A percentile compares a stretch with the other conserved stretches of the same genome.
Conservation (phyloP, 2,888 invertebrate species). For the Drosophila ezoana region DNA sequence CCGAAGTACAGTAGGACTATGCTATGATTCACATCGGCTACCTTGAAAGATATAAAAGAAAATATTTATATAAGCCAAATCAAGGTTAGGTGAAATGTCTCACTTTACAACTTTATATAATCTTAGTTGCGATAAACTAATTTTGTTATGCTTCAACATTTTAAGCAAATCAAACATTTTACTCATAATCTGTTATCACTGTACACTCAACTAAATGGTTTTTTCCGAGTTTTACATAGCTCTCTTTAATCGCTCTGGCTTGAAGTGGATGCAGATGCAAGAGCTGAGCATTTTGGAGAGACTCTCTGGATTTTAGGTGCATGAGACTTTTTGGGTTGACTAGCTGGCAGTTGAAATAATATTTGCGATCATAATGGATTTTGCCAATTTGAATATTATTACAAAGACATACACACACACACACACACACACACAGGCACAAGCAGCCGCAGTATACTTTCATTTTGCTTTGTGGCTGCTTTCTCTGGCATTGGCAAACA, state of each 20-base stretch:
- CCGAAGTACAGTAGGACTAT: slow-evolving; percentile 32
- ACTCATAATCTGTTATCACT: slow-evolving; percentile 25
- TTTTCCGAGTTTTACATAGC: slow-evolving; percentile 40
- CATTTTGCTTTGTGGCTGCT: slow-evolving; percentile 46
- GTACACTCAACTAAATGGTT: slow-evolving; percentile 18
- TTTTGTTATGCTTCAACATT: neutral
- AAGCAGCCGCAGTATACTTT: slow-evolving; percentile 29
- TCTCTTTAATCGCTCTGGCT: slow-evolving; percentile 39
- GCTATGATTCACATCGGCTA: neutral
- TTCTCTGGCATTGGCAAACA: slow-evolving; percentile 61
- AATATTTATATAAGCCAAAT: neutral
- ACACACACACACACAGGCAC: slow-evolving; percentile 20
- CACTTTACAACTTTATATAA: too few species aligned
- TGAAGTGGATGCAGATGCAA: slow-evolving; percentile 57
- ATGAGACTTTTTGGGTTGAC: slow-evolving; percentile 35
- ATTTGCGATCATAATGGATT: slow-evolving; percentile 80
- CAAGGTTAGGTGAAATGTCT: neutral
- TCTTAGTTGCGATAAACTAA: neutral
- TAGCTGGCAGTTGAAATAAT: slow-evolving; percentile 71
- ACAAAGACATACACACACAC: slow-evolving; percentile 53
- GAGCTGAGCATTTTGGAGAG: slow-evolving; percentile 39
- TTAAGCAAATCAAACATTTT: neutral
- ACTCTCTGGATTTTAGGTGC: slow-evolving; percentile 42
- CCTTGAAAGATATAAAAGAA: too few species aligned
- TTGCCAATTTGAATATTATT: slow-evolving; percentile 78